Evolutionary conservation across 2,797 vertebrate species (phyloP).

Genomic region (Adelosebastes latens): DNA sequence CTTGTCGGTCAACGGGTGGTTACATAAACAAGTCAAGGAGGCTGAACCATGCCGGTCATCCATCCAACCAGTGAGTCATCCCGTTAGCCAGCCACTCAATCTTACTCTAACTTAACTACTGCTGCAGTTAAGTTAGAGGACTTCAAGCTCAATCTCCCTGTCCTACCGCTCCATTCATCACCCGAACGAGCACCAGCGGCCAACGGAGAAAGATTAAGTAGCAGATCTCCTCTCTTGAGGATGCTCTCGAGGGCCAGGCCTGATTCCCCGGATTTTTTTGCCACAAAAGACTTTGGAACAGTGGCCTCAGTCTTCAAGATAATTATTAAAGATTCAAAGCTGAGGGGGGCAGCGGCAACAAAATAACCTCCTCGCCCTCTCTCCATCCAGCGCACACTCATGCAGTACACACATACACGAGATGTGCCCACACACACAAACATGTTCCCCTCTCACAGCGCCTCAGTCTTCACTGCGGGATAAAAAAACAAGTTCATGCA

Average conservation of each 20-base stretch:
- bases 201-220: slow-evolving; percentile 65
- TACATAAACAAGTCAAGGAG: neutral
- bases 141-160: slow-evolving; percentile 47
- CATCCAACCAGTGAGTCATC: slow-evolving; percentile 25
- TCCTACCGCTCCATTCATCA: slow-evolving; percentile 64
- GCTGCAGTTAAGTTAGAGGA: slow-evolving; percentile 28
- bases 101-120: slow-evolving; percentile 29
- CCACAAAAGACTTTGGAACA: slow-evolving; percentile 63
- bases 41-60: slow-evolving; percentile 1
- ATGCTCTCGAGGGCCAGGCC: slow-evolving; percentile 40
- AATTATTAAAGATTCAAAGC: slow-evolving; percentile 76
- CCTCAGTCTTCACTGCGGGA: slow-evolving; percentile 71
- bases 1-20: neutral
- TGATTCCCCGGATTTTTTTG: slow-evolving; percentile 6
- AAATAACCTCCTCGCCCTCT: slow-evolving; percentile 49
- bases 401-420: neutral
- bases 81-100: slow-evolving; percentile 21
- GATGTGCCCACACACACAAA: slow-evolving; percentile 14
- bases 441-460: slow-evolving; percentile 46
- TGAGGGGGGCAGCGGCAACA: slow-evolving; percentile 47
- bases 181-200: slow-evolving; percentile 44
- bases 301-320: slow-evolving; percentile 55
- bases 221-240: slow-evolving; percentile 47
- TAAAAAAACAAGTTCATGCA: slow-evolving; percentile 78
- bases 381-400: slow-evolving; percentile 32